Percentiles rank a stretch among this genome's conserved stretches.
phyloP scores from a whole-genome alignment of 2,888 invertebrate genomes.

The Azorinus chamasolen region DNA sequence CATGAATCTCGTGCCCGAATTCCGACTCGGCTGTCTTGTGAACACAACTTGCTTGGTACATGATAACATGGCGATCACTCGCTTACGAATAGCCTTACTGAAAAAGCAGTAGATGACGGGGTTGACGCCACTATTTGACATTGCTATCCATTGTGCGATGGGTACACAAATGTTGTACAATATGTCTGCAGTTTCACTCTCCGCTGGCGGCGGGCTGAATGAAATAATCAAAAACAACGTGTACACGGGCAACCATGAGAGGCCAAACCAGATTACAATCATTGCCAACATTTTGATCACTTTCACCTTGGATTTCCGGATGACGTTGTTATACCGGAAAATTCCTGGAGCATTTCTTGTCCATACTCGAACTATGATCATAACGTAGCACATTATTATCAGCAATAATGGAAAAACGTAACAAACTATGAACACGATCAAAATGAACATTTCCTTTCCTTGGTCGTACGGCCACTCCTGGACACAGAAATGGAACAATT shows the following conservation, averaged over 20 bases:
- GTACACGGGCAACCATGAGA: slow-evolving; percentile 97
- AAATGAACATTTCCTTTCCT: slow-evolving; percentile 94
- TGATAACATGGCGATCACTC: slow-evolving; percentile 88
- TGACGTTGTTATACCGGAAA: slow-evolving; percentile 88
- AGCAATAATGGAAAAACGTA: slow-evolving; percentile 96
- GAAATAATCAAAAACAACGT: slow-evolving; percentile 96
- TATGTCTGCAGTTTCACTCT: slow-evolving; percentile 88
- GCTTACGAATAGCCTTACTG: slow-evolving; percentile 96
- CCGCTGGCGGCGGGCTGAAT: slow-evolving; percentile 88
- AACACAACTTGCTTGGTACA: slow-evolving; percentile 52
- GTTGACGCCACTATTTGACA: slow-evolving; percentile 98
- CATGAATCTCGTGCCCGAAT: slow-evolving; percentile 88
- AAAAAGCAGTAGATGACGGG: slow-evolving; percentile 97
- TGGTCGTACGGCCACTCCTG: slow-evolving; percentile 93
- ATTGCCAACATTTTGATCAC: slow-evolving; percentile 97
- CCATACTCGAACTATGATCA: slow-evolving; percentile 96
- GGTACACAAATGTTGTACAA: slow-evolving; percentile 92
- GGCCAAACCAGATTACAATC: slow-evolving; percentile 96
- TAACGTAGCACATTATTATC: slow-evolving; percentile 95
- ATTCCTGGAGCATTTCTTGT: slow-evolving; percentile 95
- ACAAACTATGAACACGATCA: slow-evolving; percentile 94
- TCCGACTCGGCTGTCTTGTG: slow-evolving; percentile 48
- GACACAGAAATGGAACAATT: slow-evolving; percentile 69
- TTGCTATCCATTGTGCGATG: slow-evolving; percentile 97
- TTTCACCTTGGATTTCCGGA: slow-evolving; percentile 95